A percentile compares a stretch with the other conserved stretches of the same genome.
Evolutionary conservation across 2,888 invertebrate species (phyloP).

Genomic region (Papilio elwesi): DNA sequence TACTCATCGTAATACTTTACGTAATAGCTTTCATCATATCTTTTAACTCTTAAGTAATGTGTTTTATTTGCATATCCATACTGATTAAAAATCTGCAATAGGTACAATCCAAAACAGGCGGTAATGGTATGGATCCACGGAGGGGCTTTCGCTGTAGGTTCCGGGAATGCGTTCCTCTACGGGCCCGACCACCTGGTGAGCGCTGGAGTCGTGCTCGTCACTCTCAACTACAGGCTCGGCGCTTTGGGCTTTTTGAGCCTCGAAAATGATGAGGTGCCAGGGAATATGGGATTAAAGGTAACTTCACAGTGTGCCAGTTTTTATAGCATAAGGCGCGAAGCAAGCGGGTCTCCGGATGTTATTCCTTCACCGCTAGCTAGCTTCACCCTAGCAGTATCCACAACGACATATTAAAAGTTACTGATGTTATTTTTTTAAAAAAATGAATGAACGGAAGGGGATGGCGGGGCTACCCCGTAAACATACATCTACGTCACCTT

Average conservation of each 20-base stretch:
- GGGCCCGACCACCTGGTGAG: slow-evolving; percentile 86
- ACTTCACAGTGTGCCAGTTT: slow-evolving; percentile 8
- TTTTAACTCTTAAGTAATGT: too few relatives aligned
- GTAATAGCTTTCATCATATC: too few relatives aligned
- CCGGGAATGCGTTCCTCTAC: slow-evolving; percentile 85
- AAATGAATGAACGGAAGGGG: too few relatives aligned
- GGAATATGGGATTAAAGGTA: slow-evolving; percentile 87
- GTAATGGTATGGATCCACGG: slow-evolving; percentile 88
- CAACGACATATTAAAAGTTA: too few relatives aligned
- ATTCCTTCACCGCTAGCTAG: too few relatives aligned
- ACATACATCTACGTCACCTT: too few relatives aligned
- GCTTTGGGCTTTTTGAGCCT: slow-evolving; percentile 86
- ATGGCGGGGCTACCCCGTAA: too few relatives aligned
- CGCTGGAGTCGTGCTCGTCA: slow-evolving; percentile 86
- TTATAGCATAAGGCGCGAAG: slow-evolving; percentile 39
- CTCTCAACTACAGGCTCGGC: slow-evolving; percentile 86
- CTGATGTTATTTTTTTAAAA: too few relatives aligned
- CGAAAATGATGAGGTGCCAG: slow-evolving; percentile 85
- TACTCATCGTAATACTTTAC: too few relatives aligned
- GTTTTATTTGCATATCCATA: too few relatives aligned
- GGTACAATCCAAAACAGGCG: slow-evolving; percentile 82
- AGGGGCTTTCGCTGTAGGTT: slow-evolving; percentile 86
- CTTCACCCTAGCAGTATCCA: too few relatives aligned
- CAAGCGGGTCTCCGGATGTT: too few relatives aligned
- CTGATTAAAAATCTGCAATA: slow-evolving; percentile 45